phyloP scores from a whole-genome alignment of 2,113 vertebrate genomes.

The Pleuronectes platessa region DNA sequence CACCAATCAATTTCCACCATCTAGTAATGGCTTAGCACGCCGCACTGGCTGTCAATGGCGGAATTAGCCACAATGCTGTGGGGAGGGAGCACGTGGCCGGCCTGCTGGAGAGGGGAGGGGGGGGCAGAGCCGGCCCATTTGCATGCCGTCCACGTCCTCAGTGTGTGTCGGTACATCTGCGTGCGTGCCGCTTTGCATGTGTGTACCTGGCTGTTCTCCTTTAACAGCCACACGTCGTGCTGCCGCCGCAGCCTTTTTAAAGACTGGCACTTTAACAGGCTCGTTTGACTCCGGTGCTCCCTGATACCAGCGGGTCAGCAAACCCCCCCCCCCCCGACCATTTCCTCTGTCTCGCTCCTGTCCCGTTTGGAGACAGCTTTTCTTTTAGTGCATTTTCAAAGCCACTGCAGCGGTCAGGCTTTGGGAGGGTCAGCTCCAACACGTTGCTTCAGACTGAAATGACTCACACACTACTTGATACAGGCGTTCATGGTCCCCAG shows the following conservation, averaged over 20 bases:
- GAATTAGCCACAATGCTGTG: slow-evolving; percentile 64
- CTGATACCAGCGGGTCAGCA: slow-evolving; percentile 65
- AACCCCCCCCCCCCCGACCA: slow-evolving; percentile 56
- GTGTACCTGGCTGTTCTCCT: slow-evolving; percentile 61
- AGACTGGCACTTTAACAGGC: slow-evolving; percentile 80
- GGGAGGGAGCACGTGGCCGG: slow-evolving; percentile 57
- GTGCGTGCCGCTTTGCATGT: slow-evolving; percentile 50
- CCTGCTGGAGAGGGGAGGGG: slow-evolving; percentile 34
- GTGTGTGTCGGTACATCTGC: slow-evolving; percentile 18
- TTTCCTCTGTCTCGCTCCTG: slow-evolving; percentile 76
- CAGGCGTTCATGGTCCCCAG: too few species aligned
- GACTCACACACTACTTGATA: too few species aligned
- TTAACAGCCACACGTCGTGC: slow-evolving; percentile 77
- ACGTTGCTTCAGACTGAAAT: too few species aligned
- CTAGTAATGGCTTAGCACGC: slow-evolving; percentile 54
- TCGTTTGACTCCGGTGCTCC: slow-evolving; percentile 70
- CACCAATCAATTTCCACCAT: slow-evolving; percentile 74
- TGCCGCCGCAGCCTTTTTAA: slow-evolving; percentile 66
- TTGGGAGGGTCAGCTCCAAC: neutral
- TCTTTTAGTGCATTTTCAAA: neutral
- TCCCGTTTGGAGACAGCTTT: slow-evolving; percentile 52
- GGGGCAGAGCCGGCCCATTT: slow-evolving; percentile 56
- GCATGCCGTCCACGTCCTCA: slow-evolving; percentile 61
- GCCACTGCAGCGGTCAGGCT: too few species aligned
- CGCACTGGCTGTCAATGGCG: slow-evolving; percentile 64